Evolutionary conservation across 2,888 invertebrate species (phyloP).

Genomic region (Piscicola geometra): DNA sequence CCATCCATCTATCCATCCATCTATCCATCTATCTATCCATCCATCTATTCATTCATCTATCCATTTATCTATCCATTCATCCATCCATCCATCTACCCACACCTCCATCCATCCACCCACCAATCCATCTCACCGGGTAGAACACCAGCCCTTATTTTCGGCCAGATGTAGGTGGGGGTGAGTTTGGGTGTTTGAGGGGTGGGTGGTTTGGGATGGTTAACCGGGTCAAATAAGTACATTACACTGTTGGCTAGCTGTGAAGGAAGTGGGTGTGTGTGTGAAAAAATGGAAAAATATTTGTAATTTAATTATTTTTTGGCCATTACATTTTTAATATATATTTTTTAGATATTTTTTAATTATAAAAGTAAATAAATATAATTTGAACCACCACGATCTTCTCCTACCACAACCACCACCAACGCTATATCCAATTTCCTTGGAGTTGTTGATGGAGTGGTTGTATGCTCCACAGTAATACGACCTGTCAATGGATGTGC

Average conservation of each 20-base stretch:
- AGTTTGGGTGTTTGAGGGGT: slow-evolving; percentile 47
- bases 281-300: no score
- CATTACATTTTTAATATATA: background rate
- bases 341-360: background rate
- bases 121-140: slow-evolving; percentile 50
- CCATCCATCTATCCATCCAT: background rate
- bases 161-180: slow-evolving; percentile 54
- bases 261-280: no score
- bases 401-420: background rate
- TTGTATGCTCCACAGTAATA: slow-evolving; percentile 56
- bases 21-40: background rate
- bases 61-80: background rate
- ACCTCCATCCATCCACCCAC: no score
- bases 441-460: slow-evolving; percentile 55
- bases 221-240: slow-evolving; percentile 54
- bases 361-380: background rate
- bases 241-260: slow-evolving; percentile 52
- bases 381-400: background rate
- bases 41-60: no score
- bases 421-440: slow-evolving; percentile 53
- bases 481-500: background rate
- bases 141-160: slow-evolving; percentile 51
- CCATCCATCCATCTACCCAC: slow-evolving; percentile 3
- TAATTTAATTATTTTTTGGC: slow-evolving; percentile 12
- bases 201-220: slow-evolving; percentile 47